Evolutionary conservation across 2,888 invertebrate genomes (phyloP).

Genomic region (Graphium colonna): DNA sequence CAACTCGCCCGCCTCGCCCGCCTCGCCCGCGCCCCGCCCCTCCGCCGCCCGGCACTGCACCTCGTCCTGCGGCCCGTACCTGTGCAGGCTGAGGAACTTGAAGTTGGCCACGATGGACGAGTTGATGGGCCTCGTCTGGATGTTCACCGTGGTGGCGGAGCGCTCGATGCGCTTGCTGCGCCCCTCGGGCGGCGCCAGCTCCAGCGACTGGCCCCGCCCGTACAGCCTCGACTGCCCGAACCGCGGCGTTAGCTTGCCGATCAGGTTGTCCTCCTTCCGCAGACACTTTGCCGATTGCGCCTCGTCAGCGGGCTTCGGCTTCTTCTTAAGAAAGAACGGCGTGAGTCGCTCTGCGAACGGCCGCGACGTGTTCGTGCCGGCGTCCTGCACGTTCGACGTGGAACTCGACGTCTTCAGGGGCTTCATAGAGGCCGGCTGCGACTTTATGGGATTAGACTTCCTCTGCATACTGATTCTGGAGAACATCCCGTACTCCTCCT

Average conservation of each 20-base stretch:
- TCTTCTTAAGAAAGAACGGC: conserved; percentile 72
- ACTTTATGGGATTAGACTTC: conserved; percentile 70
- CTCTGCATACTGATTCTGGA: conserved; percentile 64
- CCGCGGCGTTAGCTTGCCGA: conserved; percentile 67
- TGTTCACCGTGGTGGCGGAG: conserved; percentile 63
- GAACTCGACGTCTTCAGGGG: conserved; percentile 67
- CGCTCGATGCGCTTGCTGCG: conserved; percentile 60
- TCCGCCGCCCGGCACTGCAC: conserved; percentile 48
- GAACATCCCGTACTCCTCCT: conserved; percentile 54
- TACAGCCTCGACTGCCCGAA: conserved; percentile 68
- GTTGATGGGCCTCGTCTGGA: conserved; percentile 59
- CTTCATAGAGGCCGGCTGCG: conserved; percentile 47
- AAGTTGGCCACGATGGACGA: conserved; percentile 67
- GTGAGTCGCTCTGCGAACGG: conserved; percentile 66
- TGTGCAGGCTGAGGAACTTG: conserved; percentile 68
- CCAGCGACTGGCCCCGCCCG: conserved; percentile 67
- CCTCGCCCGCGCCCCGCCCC: conserved; percentile 26
- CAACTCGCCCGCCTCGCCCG: no score
- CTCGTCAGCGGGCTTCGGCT: conserved; percentile 57
- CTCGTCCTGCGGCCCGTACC: conserved; percentile 60
- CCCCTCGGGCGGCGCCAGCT: conserved; percentile 48
- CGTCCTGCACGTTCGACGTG: conserved; percentile 70
- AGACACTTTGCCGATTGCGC: conserved; percentile 36
- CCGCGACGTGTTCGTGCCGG: conserved; percentile 50
- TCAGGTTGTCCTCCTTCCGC: conserved; percentile 63